A percentile compares a stretch with the other conserved stretches of the same genome.
Evolutionary conservation across 2,797 vertebrate species (phyloP).

Genomic region (Hafferia zeledoni): DNA sequence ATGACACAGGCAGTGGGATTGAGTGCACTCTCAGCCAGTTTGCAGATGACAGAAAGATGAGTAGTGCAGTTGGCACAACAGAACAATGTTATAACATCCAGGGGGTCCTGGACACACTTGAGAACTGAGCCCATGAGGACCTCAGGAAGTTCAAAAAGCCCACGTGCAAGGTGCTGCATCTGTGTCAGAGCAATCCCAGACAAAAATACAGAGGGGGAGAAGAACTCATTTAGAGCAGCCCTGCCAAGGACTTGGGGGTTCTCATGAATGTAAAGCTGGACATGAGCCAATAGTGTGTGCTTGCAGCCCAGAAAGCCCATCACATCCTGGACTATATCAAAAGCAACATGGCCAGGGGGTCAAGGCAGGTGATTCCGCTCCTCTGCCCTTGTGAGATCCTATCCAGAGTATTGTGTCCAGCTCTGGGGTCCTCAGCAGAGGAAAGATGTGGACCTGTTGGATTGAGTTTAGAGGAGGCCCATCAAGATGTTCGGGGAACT

Average conservation of each 20-base stretch:
- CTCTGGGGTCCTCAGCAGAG: neutral
- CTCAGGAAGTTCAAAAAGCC: neutral
- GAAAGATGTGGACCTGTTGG: too few relatives aligned
- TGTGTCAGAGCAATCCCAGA: neutral
- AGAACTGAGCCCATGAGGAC: neutral
- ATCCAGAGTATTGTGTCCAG: neutral
- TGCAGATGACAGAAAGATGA: neutral
- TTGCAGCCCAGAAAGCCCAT: neutral
- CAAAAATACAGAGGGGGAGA: neutral
- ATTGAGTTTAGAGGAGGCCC: neutral
- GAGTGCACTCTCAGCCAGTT: neutral
- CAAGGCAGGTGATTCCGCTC: neutral
- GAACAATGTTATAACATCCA: neutral
- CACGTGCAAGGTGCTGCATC: neutral
- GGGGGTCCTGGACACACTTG: accelerated
- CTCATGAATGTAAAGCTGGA: neutral
- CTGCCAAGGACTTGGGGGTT: neutral
- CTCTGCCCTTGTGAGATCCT: neutral
- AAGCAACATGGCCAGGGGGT: accelerated
- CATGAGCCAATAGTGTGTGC: neutral
- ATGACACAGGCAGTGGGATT: neutral
- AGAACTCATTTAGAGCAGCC: too few relatives aligned
- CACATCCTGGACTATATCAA: neutral
- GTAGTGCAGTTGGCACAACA: neutral
- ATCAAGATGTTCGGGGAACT: neutral